Evolutionary conservation across 2,888 invertebrate species (phyloP), one percentile per base, ranked within the genome.

Genomic region (Tenthredo distinguenda): DNA sequence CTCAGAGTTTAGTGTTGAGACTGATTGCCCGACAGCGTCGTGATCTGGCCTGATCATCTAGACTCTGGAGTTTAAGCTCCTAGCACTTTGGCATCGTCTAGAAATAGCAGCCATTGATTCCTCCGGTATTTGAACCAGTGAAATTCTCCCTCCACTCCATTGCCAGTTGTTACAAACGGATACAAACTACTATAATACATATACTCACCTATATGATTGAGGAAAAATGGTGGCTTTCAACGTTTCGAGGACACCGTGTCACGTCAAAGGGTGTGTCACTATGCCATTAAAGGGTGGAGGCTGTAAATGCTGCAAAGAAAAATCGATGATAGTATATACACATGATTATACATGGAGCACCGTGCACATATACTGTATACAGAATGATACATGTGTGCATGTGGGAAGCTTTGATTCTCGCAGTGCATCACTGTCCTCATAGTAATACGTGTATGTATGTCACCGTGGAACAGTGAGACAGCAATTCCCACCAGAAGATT

Each of bases 41-140:
- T 68, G 34, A 31, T 15, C 68, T 68, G 34, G 31, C 62, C 62
- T 21, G 31, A 68, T 68, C 31, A 62, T 34, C 31, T 68, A 34
- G 31, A 34, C 31, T 68, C 68, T 34, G 68, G 68, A 68, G 68
- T 31, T 68, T 15, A 15, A 68, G 68, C 68, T 68, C 31, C 68
- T 68, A 26, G 31, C 68, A 34, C 68, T 26, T 34, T 26, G 68
- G 68, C 26, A 72, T 43, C 40, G 37, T 91, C 91, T 91, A 90
- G 90, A 92, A 92, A 92, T 92, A 92, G 90, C 91, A 89, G 89
- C 89, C 91, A 92, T 92, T 90, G 92, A 92, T 91, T 90, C 91
- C 72, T 72, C 72, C 7, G 72, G 72, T 40, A 72, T 72, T 72
- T 72, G 0, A 40, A 72, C 40, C 37, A 37, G 18, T 71, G 37